Evolutionary conservation across 2,888 invertebrate species (phyloP).

Genomic region (Xanthorhoe spadicearia): DNA sequence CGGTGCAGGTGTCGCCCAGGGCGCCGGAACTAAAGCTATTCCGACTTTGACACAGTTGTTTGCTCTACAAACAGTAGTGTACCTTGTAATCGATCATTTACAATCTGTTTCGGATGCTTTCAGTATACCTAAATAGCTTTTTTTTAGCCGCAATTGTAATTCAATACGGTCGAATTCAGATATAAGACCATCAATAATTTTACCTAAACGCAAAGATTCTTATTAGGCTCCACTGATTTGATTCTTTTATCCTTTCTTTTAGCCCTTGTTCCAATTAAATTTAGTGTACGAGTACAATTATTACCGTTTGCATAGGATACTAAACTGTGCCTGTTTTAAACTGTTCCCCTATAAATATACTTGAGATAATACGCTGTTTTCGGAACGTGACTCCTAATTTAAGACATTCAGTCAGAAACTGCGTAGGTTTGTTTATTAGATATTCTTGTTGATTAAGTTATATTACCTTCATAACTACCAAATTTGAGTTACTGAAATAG

Average conservation of each 20-base stretch:
- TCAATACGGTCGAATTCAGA: no score
- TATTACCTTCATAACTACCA: neutral
- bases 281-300: no score
- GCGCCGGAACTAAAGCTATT: constrained; percentile 46
- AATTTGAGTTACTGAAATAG: neutral
- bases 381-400: constrained; percentile 29
- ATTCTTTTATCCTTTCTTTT: no score
- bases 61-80: constrained; percentile 18
- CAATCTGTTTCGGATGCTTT: no score
- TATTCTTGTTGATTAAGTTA: neutral
- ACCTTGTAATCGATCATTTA: no score
- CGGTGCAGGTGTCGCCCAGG: constrained; percentile 58
- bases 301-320: neutral
- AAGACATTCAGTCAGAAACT: constrained; percentile 3
- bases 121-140: no score
- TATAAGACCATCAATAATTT: no score
- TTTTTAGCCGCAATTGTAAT: no score
- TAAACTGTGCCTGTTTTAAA: neutral
- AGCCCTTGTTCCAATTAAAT: no score
- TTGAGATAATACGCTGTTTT: constrained; percentile 34
- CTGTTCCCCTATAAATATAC: constrained; percentile 25
- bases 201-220: no score
- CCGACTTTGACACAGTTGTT: constrained; percentile 41
- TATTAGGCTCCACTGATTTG: no score
- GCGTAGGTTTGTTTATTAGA: neutral